A percentile compares a stretch with the other conserved stretches of the same genome.
These are phyloP conservation scores for Stenurella melanura DNA, from an alignment of 2,888 invertebrate species.

Conservation along the genomic window DNA sequence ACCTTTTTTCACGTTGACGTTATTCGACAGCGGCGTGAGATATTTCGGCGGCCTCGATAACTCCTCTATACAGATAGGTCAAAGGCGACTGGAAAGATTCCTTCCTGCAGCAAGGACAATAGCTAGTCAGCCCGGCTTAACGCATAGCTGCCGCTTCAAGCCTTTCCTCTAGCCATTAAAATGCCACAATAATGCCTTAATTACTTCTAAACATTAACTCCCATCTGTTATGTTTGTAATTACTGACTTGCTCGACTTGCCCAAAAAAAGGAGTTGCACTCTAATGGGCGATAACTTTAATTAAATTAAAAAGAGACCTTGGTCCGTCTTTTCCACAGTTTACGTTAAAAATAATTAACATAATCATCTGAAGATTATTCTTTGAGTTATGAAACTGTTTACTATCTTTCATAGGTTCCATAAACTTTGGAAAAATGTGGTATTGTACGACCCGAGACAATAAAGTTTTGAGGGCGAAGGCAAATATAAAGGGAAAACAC, in stretches of 20 bases:
- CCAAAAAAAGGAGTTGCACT: conserved; percentile 18
- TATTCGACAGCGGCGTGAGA: background rate
- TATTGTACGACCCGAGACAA: background rate
- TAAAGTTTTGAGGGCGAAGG: background rate
- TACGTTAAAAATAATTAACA: background rate
- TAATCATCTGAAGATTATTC: background rate
- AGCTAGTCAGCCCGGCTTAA: background rate
- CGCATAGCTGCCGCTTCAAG: conserved; percentile 7
- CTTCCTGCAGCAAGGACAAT: background rate
- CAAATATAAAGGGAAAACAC: background rate
- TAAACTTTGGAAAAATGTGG: background rate
- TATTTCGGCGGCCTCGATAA: background rate
- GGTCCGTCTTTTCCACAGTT: background rate
- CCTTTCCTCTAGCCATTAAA: conserved; percentile 28
- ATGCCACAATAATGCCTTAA: conserved; percentile 34
- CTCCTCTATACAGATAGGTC: background rate
- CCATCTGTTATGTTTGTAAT: conserved; percentile 38
- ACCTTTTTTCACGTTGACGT: background rate
- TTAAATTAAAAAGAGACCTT: background rate
- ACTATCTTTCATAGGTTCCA: background rate
- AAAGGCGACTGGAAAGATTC: background rate
- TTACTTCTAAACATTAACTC: conserved; percentile 29
- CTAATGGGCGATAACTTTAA: conserved; percentile 9
- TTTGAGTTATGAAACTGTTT: background rate
- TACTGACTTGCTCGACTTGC: conserved; percentile 9